Evolutionary conservation across 2,113 vertebrate genomes (phyloP).

Genomic region (Mastomys natalensis): DNA sequence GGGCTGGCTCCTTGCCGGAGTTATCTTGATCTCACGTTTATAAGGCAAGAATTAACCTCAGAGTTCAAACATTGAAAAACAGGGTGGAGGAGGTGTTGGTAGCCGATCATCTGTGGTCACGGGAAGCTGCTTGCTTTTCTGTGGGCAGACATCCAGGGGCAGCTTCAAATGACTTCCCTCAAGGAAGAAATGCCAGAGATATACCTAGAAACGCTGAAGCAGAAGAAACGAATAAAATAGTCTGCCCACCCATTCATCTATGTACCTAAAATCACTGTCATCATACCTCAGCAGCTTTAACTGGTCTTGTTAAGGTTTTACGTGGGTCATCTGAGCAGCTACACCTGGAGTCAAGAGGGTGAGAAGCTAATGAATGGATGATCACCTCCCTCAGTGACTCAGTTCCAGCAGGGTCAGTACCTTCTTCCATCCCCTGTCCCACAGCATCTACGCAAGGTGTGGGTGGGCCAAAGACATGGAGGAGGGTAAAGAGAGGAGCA

Average conservation of each 20-base stretch:
- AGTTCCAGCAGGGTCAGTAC: not conserved
- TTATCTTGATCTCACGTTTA: constrained; percentile 78
- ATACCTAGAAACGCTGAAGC: constrained; percentile 72
- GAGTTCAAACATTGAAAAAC: constrained; percentile 82
- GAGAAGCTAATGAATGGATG: constrained; percentile 36
- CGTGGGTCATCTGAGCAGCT: constrained; percentile 31
- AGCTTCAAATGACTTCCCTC: constrained; percentile 72
- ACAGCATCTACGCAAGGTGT: not conserved
- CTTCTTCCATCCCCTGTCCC: not conserved
- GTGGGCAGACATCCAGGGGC: constrained; percentile 70
- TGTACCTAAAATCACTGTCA: constrained; percentile 32
- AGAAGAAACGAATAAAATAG: constrained; percentile 53
- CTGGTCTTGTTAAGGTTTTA: constrained; percentile 71
- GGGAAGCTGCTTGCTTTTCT: constrained; percentile 73
- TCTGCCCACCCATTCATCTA: not conserved
- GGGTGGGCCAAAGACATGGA: not conserved
- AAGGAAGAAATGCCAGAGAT: constrained; percentile 67
- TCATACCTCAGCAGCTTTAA: constrained; percentile 57
- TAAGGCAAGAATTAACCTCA: constrained; percentile 79
- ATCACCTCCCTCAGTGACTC: not conserved
- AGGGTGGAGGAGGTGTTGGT: constrained; percentile 73
- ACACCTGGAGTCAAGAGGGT: constrained; percentile 49
- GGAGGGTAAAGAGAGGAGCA: not conserved
- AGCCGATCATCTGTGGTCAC: constrained; percentile 72
- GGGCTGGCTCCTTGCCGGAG: constrained; percentile 67